Evolutionary conservation across 1,140 invertebrate species (phyloP).

Genomic region (Mactra quadrangularis): DNA sequence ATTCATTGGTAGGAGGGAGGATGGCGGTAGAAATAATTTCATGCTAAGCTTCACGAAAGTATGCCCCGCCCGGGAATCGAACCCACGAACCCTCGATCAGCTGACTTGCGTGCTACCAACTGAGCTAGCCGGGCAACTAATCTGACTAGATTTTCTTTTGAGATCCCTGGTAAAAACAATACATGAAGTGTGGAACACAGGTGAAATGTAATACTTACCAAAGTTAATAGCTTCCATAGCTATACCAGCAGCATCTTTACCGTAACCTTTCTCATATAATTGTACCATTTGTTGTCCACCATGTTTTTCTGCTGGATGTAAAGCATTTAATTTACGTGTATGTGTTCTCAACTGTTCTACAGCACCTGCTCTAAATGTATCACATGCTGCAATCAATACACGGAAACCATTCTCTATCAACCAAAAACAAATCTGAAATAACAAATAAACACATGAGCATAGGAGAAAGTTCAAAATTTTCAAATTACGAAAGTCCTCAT

Average conservation of each 20-base stretch:
- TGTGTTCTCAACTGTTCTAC: constrained; percentile 99
- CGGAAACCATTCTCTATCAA: constrained; percentile 98
- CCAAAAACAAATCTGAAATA: constrained; percentile 96
- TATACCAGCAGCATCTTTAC: constrained; percentile 99
- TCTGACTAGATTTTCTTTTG: too few relatives aligned
- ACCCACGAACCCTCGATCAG: too few relatives aligned
- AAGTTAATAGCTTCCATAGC: constrained; percentile 98
- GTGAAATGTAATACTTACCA: constrained; percentile 82
- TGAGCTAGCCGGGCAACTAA: too few relatives aligned
- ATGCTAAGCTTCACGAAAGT: too few relatives aligned
- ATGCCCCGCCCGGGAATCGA: too few relatives aligned
- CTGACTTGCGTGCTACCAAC: too few relatives aligned
- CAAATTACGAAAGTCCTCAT: background rate
- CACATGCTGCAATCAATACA: constrained; percentile 99
- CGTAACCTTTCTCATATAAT: constrained; percentile 98
- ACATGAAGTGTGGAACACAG: too few relatives aligned
- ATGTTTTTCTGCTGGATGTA: constrained; percentile 91
- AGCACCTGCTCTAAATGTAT: constrained; percentile 99
- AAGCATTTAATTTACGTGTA: constrained; percentile 95
- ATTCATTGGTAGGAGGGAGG: too few relatives aligned
- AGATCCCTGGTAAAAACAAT: too few relatives aligned
- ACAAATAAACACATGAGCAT: background rate
- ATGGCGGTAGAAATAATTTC: too few relatives aligned
- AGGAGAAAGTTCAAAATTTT: background rate
- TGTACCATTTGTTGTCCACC: constrained; percentile 91